Percentiles rank a stretch among this genome's conserved stretches.
Conservation (phyloP, 2,888 invertebrate species). For the Spisula subtruncata region DNA sequence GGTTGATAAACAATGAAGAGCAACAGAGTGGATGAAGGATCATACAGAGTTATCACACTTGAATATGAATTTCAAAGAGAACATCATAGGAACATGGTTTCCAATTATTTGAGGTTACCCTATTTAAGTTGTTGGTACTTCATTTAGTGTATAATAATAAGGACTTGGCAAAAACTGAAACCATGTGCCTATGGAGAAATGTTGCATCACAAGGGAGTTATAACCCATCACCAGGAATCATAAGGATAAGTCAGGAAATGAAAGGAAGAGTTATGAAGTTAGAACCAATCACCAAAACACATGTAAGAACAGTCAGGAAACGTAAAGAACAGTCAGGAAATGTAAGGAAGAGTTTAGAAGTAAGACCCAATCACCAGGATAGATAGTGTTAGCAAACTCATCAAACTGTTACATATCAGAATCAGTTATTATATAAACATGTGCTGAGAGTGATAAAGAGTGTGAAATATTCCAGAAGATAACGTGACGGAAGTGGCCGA, state of each 20-base stretch:
- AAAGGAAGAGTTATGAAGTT: too few relatives aligned
- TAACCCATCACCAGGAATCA: constrained; percentile 14
- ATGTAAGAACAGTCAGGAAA: too few relatives aligned
- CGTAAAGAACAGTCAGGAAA: not conserved
- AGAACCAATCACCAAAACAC: constrained; percentile 19
- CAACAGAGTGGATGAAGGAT: not conserved
- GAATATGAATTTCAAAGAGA: not conserved
- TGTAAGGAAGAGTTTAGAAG: not conserved
- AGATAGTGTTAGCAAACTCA: not conserved
- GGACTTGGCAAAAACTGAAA: too few relatives aligned
- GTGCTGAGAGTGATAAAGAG: not conserved
- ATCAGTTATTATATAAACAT: not conserved
- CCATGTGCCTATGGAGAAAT: too few relatives aligned
- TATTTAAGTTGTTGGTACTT: too few relatives aligned
- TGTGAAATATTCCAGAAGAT: not conserved
- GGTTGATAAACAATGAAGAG: constrained; percentile 9
- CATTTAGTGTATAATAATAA: too few relatives aligned
- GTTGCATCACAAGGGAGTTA: not conserved
- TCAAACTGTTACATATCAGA: not conserved
- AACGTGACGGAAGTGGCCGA: not conserved
- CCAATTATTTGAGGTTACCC: too few relatives aligned
- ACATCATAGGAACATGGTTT: too few relatives aligned
- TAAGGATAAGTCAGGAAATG: not conserved
- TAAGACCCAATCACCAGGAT: constrained; percentile 7
- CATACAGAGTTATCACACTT: constrained; percentile 7